These are phyloP conservation scores for Paramisgurnus dabryanus DNA, from an alignment of 2,113 vertebrate species.

Conservation along the genomic window DNA sequence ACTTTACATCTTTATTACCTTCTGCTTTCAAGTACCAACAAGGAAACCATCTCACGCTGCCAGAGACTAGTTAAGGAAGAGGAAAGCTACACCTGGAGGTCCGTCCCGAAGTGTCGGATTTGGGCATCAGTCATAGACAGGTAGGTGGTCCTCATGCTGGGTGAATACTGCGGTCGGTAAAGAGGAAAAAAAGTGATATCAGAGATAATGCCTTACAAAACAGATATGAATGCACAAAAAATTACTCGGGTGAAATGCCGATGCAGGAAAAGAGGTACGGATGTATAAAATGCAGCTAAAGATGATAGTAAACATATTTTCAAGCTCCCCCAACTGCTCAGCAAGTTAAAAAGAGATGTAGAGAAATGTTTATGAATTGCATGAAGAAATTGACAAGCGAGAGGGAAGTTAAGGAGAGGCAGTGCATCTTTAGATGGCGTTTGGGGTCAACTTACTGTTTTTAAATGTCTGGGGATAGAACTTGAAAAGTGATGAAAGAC, in stretches of 20 bases:
- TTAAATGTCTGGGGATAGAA: conserved; percentile 63
- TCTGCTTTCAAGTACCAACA: conserved; percentile 39
- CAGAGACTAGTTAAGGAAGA: conserved; percentile 44
- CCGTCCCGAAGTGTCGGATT: conserved; percentile 75
- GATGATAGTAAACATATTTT: too few relatives aligned
- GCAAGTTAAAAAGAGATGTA: conserved; percentile 3
- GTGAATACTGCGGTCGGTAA: conserved; percentile 83
- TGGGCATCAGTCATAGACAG: conserved; percentile 88
- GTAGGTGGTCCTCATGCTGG: conserved; percentile 94
- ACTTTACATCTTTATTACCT: conserved; percentile 6
- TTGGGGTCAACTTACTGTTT: conserved; percentile 65
- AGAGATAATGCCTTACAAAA: too few relatives aligned
- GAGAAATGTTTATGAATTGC: conserved; percentile 1
- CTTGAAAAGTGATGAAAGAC: conserved; percentile 53
- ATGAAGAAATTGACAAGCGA: conserved; percentile 3
- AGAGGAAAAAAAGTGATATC: conserved; percentile 31
- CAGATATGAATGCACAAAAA: neutral
- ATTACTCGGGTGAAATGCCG: neutral
- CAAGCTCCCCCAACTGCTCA: conserved; percentile 2
- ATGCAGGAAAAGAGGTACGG: neutral
- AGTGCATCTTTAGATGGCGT: neutral
- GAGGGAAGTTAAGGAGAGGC: conserved; percentile 12
- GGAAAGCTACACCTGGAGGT: conserved; percentile 79
- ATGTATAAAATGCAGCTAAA: neutral
- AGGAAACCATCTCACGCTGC: conserved; percentile 38